phyloP scores from a whole-genome alignment of 2,113 vertebrate genomes.

The Marcusenius ussheri region DNA sequence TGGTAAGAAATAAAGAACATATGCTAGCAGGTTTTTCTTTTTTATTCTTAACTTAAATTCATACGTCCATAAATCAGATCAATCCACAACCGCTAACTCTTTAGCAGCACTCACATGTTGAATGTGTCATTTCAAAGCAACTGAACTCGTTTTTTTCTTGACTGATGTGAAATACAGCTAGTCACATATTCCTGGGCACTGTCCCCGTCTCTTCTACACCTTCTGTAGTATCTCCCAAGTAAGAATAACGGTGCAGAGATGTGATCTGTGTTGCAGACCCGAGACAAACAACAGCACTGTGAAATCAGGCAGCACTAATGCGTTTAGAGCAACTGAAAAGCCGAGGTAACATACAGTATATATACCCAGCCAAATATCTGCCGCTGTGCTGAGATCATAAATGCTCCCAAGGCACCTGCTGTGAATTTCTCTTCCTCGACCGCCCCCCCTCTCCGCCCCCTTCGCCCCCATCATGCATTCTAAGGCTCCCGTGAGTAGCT shows the following conservation, averaged over 20 bases:
- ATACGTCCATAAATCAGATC: conserved; percentile 55
- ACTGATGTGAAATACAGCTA: conserved; percentile 40
- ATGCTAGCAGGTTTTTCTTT: conserved; percentile 50
- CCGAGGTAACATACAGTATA: not conserved
- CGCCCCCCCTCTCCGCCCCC: not conserved
- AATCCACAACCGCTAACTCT: conserved; percentile 34
- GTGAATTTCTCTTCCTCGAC: not conserved
- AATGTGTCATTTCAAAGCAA: not conserved
- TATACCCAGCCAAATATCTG: not conserved
- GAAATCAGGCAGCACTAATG: not conserved
- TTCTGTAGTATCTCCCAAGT: not conserved
- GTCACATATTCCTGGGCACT: conserved; percentile 6
- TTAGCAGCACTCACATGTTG: conserved; percentile 30
- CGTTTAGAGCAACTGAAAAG: not conserved
- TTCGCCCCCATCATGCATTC: not conserved
- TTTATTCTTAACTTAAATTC: conserved; percentile 48
- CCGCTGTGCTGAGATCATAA: not conserved
- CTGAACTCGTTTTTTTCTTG: conserved; percentile 16
- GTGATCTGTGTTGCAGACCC: not conserved
- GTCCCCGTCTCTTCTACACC: not conserved
- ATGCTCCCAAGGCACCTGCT: not conserved
- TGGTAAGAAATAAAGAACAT: conserved; percentile 65
- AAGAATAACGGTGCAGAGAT: not conserved
- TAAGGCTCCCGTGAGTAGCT: not conserved
- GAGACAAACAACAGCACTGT: not conserved